These are phyloP conservation scores for Myotis daubentonii DNA, from an alignment of 2,797 vertebrate species.

Conservation along the genomic window DNA sequence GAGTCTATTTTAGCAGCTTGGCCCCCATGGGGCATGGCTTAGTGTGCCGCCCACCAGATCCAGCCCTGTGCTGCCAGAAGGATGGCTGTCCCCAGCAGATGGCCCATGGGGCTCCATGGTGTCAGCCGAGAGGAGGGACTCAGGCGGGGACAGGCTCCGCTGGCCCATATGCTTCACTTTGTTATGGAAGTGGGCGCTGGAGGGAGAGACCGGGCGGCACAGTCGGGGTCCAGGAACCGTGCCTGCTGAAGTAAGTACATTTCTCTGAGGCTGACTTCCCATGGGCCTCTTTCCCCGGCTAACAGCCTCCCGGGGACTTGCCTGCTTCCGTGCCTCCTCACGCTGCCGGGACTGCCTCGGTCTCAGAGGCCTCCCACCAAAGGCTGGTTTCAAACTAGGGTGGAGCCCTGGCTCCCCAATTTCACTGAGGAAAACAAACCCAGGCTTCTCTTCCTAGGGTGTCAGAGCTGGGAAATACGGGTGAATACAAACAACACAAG, in stretches of 20 bases:
- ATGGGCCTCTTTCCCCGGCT: background rate
- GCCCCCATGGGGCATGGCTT: slow-evolving; percentile 68
- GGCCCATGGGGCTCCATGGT: slow-evolving; percentile 63
- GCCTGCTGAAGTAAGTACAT: background rate
- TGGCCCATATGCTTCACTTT: background rate
- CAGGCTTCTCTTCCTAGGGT: background rate
- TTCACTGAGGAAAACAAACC: background rate
- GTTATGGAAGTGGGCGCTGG: background rate
- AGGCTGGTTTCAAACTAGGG: background rate
- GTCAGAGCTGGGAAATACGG: background rate
- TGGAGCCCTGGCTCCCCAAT: background rate
- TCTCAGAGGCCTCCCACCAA: background rate
- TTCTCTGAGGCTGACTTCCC: background rate
- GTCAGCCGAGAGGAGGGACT: slow-evolving; percentile 74
- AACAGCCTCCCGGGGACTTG: background rate
- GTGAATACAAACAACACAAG: background rate
- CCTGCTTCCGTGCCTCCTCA: background rate
- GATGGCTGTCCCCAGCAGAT: slow-evolving; percentile 74
- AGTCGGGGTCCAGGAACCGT: background rate
- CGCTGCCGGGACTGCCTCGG: background rate
- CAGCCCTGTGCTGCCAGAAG: slow-evolving; percentile 52
- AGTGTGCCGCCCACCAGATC: slow-evolving; percentile 71
- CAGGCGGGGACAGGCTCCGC: slow-evolving; percentile 51
- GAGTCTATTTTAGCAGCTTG: slow-evolving; percentile 80
- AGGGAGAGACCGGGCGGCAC: background rate